Evolutionary conservation across 1,140 invertebrate species (phyloP).

Genomic region (Drosophila bocqueti): DNA sequence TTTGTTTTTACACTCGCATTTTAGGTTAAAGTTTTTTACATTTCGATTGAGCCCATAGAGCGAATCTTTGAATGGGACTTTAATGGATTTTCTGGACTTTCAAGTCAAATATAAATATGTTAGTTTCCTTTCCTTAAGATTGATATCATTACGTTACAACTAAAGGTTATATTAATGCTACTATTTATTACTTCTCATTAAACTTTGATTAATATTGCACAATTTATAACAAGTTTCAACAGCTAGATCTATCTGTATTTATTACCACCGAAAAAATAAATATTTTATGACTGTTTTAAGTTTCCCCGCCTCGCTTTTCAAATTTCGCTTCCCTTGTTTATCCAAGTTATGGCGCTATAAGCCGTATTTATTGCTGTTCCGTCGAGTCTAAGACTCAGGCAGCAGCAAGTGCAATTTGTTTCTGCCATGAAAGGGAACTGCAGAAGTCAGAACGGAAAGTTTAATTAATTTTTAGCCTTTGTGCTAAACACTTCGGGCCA

Average conservation of each 20-base stretch:
- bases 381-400: constrained; percentile 26
- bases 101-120: not conserved
- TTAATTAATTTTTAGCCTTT: constrained; percentile 79
- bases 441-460: constrained; percentile 54
- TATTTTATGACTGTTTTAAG: not conserved
- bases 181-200: not conserved
- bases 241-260: not conserved
- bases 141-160: too few species aligned
- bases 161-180: too few species aligned
- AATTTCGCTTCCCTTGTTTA: constrained; percentile 17
- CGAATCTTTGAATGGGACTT: not conserved
- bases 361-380: constrained; percentile 41
- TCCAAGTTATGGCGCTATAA: constrained; percentile 23
- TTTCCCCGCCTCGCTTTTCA: not conserved
- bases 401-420: constrained; percentile 41
- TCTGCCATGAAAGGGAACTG: constrained; percentile 30
- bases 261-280: not conserved
- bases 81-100: not conserved
- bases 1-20: not conserved
- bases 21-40: not conserved
- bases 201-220: too few species aligned
- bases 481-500: constrained; percentile 56
- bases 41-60: too few species aligned
- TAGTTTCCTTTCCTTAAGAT: not conserved
- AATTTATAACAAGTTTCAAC: not conserved